Evolutionary conservation across 2,888 invertebrate genomes (phyloP).

Genomic region (Diogma glabrata): DNA sequence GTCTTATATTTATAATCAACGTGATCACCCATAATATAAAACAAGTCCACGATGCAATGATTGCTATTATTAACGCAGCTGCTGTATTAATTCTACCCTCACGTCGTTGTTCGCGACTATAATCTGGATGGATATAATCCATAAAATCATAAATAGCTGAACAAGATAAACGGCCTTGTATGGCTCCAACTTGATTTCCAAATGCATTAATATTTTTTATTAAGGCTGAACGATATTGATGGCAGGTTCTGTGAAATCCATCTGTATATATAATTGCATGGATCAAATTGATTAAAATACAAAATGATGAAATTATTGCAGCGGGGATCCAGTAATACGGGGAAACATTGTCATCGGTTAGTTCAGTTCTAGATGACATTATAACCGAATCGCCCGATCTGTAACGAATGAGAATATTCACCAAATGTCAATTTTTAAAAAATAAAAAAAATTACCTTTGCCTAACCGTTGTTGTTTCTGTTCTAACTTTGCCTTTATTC

Average conservation of each 20-base stretch:
- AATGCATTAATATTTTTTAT: conserved; percentile 41
- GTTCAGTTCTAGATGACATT: conserved; percentile 47
- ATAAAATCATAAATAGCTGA: conserved; percentile 69
- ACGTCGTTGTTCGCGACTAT: conserved; percentile 47
- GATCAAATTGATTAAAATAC: conserved; percentile 52
- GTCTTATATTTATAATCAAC: conserved; percentile 40
- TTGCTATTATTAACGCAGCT: conserved; percentile 50
- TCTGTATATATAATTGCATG: conserved; percentile 59
- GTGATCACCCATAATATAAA: conserved; percentile 45
- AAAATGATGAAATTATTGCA: conserved; percentile 47
- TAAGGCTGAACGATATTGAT: conserved; percentile 56
- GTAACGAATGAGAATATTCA: conserved; percentile 24
- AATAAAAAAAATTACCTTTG: conserved; percentile 28
- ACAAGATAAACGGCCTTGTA: conserved; percentile 49
- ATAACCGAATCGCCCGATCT: conserved; percentile 58
- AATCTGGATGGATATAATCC: conserved; percentile 66
- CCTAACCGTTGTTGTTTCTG: conserved; percentile 31
- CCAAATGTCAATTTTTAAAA: neutral
- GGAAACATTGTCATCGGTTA: conserved; percentile 45
- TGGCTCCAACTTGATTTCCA: conserved; percentile 34
- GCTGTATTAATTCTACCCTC: conserved; percentile 63
- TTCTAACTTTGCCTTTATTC: conserved; percentile 40
- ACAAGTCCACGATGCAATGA: conserved; percentile 50
- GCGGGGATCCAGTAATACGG: conserved; percentile 60
- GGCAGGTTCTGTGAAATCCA: conserved; percentile 65